These are phyloP conservation scores for Pinctada fucata DNA, from an alignment of 2,888 invertebrate genomes.

Conservation along the genomic window DNA sequence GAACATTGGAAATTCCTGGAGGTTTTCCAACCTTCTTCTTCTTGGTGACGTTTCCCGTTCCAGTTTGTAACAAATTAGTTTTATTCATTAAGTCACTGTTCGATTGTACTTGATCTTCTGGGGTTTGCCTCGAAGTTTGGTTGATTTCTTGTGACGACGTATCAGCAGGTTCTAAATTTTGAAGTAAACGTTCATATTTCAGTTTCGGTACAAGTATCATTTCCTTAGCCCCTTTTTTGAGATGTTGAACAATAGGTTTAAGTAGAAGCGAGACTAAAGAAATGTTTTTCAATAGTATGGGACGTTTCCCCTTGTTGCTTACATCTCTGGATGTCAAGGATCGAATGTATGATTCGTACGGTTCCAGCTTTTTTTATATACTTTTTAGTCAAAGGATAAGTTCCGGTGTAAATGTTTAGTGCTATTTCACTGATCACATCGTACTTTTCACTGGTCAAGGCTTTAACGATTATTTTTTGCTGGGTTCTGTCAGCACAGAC, in stretches of 20 bases:
- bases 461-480: too few species aligned
- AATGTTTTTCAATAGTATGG: slow-evolving; percentile 1
- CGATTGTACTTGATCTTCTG: too few species aligned
- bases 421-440: slow-evolving; percentile 23
- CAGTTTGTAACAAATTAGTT: slow-evolving; percentile 20
- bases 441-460: not conserved
- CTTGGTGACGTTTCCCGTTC: slow-evolving; percentile 11
- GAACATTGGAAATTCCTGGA: slow-evolving; percentile 11
- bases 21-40: not conserved
- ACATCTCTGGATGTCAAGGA: slow-evolving; percentile 10
- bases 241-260: slow-evolving; percentile 18
- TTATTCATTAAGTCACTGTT: too few species aligned
- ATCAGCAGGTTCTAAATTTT: not conserved
- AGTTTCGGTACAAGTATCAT: slow-evolving; percentile 27
- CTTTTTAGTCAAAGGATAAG: slow-evolving; percentile 18
- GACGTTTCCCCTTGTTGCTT: not conserved
- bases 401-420: slow-evolving; percentile 23
- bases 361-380: slow-evolving; percentile 23
- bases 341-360: slow-evolving; percentile 10
- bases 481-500: not conserved
- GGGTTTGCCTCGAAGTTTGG: too few species aligned
- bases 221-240: slow-evolving; percentile 21
- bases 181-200: too few species aligned
- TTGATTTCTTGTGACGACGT: too few species aligned
- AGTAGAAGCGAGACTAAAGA: slow-evolving; percentile 13